Base-by-base conservation (phyloP, 2,113 vertebrate species). In the Dicentrarchus labrax region DNA sequence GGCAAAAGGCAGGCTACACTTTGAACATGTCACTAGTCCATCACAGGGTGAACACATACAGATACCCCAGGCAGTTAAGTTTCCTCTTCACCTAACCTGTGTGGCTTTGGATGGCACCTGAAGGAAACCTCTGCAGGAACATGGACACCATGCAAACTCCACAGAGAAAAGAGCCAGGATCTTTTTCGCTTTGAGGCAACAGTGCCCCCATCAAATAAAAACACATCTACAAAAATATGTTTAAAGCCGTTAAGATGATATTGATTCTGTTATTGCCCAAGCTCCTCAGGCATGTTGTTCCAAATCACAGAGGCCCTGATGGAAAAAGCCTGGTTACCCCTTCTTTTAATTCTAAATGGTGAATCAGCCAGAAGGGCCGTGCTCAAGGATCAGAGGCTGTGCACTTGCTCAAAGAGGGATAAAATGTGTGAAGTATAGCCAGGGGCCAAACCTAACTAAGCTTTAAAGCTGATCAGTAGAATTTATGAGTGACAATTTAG, bases 231-330 rank as follows among this genome's bases (percentile, higher is more conserved):
- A 70, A 57, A 72, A 56, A 72, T 51, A 69, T 5, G 5, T 50
- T 3, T 39, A 59, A 70, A 76, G 70, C 69, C 4, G 1, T 68
- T 68, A 50, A 67, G 73, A 65, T 65, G 8, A 60, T 82, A 89
- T 85, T 79, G 82, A 88, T 87, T 86, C 43, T 24, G 45, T 36
- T 78, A 56, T 62, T 80, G 80, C 56, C 67, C 9, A 8, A 85
- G 54, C 43, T 68, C 65, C 72, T 72, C 19, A 0, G 43, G 72
- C 57, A 82, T 38, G 45, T 68, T 80, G 71, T 62, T 79, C 62
- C 39, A 77, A 82, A 78, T 78, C 59, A 80, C 65, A 59, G 7
- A 50, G 45, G 76, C 54, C 77, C 77, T 69, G 54, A 59, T 74
- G 72, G 43, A 83, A 80, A 83, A 77, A 65, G 22, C 17, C 19